These are phyloP conservation scores for Agriopis aurantiaria DNA, from an alignment of 2,888 invertebrate species.

Conservation along the genomic window DNA sequence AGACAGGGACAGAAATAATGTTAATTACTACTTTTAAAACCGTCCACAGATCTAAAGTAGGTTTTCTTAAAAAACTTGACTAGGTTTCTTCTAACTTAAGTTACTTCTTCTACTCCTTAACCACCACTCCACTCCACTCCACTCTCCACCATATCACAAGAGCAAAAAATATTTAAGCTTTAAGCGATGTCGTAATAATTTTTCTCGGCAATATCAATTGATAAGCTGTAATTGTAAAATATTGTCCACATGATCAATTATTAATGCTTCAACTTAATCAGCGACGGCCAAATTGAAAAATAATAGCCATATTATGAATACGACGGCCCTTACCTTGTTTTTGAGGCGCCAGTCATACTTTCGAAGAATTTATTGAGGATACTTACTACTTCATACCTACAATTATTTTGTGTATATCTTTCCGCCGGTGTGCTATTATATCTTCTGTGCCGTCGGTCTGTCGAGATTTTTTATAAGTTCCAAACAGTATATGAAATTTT, in stretches of 20 bases:
- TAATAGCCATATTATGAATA: conserved; percentile 29
- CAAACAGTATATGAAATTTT: not conserved
- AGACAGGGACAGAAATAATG: too few relatives aligned
- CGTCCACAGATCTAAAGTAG: too few relatives aligned
- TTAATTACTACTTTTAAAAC: too few relatives aligned
- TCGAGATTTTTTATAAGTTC: conserved; percentile 3
- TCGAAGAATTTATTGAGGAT: conserved; percentile 34
- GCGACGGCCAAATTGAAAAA: conserved; percentile 43
- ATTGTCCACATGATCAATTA: conserved; percentile 43
- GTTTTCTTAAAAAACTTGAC: too few relatives aligned
- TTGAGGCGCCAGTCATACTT: conserved; percentile 43
- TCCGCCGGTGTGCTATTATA: too few relatives aligned
- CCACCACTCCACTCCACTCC: too few relatives aligned
- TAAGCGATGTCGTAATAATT: conserved; percentile 18
- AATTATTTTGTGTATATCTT: not conserved
- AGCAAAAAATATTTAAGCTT: not conserved
- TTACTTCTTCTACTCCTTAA: not conserved
- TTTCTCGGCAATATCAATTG: conserved; percentile 29
- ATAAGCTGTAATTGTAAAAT: conserved; percentile 36
- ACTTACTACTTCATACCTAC: conserved; percentile 2
- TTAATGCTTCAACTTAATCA: conserved; percentile 44
- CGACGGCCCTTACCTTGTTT: conserved; percentile 29
- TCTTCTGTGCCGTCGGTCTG: too few relatives aligned
- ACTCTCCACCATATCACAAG: not conserved
- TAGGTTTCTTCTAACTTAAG: too few relatives aligned